These are phyloP conservation scores for Hemiscyllium ocellatum DNA, from an alignment of 2,113 vertebrate genomes.

Conservation along the genomic window DNA sequence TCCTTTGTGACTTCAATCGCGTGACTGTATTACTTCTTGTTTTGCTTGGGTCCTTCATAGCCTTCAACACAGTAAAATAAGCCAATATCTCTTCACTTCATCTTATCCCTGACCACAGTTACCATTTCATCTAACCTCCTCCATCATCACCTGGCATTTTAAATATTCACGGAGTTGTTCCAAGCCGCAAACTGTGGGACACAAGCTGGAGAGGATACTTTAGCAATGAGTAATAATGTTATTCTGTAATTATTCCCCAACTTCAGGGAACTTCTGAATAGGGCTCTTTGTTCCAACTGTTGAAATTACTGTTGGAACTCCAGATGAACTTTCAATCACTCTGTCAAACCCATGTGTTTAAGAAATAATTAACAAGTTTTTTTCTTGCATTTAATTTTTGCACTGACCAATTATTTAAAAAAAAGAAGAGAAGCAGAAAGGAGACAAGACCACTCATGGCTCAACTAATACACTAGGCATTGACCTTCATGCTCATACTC, in stretches of 20 bases:
- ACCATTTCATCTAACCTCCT: not conserved
- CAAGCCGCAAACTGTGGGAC: not conserved
- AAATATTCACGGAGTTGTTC: not conserved
- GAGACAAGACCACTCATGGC: not conserved
- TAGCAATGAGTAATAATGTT: constrained; percentile 24
- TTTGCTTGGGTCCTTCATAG: not conserved
- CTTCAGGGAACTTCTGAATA: constrained; percentile 10
- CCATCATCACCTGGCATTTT: not conserved
- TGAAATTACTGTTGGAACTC: constrained; percentile 12
- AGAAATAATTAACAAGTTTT: constrained; percentile 21
- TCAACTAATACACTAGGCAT: not conserved
- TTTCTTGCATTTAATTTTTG: not conserved
- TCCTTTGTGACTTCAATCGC: not conserved
- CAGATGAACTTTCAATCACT: not conserved
- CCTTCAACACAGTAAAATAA: not conserved
- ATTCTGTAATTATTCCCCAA: constrained; percentile 18
- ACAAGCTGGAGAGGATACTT: constrained; percentile 18
- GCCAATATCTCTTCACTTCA: not conserved
- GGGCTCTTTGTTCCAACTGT: not conserved
- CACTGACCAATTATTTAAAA: too few relatives aligned
- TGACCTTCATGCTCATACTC: not conserved
- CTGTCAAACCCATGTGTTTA: not conserved
- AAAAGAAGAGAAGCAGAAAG: too few relatives aligned
- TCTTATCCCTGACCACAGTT: not conserved
- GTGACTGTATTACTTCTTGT: not conserved